Evolutionary conservation across 1,140 invertebrate species (phyloP).

Genomic region (Bombus polaris): DNA sequence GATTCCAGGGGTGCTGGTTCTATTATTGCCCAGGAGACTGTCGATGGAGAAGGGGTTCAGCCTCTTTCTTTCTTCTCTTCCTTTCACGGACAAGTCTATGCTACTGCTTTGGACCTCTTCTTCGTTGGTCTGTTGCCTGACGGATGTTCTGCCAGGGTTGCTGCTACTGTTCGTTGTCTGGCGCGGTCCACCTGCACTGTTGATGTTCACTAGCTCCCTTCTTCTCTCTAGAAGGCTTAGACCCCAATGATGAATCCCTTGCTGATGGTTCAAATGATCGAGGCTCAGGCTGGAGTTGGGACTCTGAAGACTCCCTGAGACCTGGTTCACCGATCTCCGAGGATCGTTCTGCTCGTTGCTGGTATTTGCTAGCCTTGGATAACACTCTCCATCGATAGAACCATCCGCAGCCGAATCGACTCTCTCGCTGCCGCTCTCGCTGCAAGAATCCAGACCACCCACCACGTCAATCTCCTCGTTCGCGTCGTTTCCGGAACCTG

Average conservation of each 20-base stretch:
- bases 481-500: slow-evolving; percentile 88
- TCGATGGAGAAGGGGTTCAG: slow-evolving; percentile 93
- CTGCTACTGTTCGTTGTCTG: slow-evolving; percentile 65
- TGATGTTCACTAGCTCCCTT: slow-evolving; percentile 75
- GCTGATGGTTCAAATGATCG: slow-evolving; percentile 78
- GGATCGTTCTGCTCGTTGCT: slow-evolving; percentile 47
- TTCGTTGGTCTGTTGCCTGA: slow-evolving; percentile 76
- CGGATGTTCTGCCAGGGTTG: slow-evolving; percentile 49
- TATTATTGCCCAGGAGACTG: slow-evolving; percentile 88
- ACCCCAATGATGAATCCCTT: slow-evolving; percentile 80
- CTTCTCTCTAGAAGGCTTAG: slow-evolving; percentile 78
- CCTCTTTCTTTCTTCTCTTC: slow-evolving; percentile 84
- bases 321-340: slow-evolving; percentile 57
- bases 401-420: slow-evolving; percentile 86
- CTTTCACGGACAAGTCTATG: slow-evolving; percentile 81
- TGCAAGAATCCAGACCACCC: slow-evolving; percentile 85
- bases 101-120: slow-evolving; percentile 80
- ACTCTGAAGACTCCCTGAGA: slow-evolving; percentile 35
- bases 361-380: slow-evolving; percentile 63
- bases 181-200: slow-evolving; percentile 44
- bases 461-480: slow-evolving; percentile 91
- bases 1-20: slow-evolving; percentile 78
- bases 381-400: slow-evolving; percentile 83
- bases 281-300: slow-evolving; percentile 66
- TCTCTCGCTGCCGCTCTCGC: slow-evolving; percentile 85